These are phyloP conservation scores for Marcusenius ussheri DNA, from an alignment of 2,113 vertebrate genomes.

Conservation along the genomic window DNA sequence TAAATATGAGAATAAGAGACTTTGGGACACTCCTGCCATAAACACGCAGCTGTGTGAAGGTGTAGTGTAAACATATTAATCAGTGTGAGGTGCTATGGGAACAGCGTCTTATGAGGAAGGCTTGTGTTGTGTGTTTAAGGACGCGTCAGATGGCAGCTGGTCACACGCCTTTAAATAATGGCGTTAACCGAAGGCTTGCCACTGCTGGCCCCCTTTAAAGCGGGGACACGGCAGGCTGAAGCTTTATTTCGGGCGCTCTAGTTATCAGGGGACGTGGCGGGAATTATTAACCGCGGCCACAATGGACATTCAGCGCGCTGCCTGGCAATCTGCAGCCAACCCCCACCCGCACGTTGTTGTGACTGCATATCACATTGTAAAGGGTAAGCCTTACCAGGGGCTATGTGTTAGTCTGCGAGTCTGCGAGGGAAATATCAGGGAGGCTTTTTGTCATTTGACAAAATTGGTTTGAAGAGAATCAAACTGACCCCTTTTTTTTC, in stretches of 20 bases:
- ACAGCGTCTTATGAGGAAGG: neutral
- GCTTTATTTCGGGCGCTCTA: neutral
- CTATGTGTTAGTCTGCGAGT: constrained; percentile 45
- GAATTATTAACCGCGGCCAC: constrained; percentile 54
- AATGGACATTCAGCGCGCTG: constrained; percentile 37
- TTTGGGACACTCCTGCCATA: neutral
- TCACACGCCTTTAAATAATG: neutral
- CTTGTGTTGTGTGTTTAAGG: neutral
- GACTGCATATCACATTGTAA: constrained; percentile 44
- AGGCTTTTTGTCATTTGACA: constrained; percentile 52
- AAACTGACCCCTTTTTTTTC: constrained; percentile 24
- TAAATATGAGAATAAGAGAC: neutral
- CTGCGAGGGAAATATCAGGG: constrained; percentile 41
- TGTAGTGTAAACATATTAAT: neutral
- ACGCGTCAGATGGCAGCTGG: neutral
- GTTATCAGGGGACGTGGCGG: constrained; percentile 47
- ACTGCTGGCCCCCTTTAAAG: neutral
- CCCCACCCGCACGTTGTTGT: constrained; percentile 30
- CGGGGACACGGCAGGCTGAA: neutral
- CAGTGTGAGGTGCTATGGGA: neutral
- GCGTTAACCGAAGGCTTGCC: neutral
- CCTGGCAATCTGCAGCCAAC: constrained; percentile 39
- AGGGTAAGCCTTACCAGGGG: constrained; percentile 57
- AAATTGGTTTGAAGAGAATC: constrained; percentile 49
- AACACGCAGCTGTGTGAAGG: neutral